These are phyloP conservation scores for Eilema griseolum DNA, from an alignment of 2,888 invertebrate genomes.

Conservation along the genomic window DNA sequence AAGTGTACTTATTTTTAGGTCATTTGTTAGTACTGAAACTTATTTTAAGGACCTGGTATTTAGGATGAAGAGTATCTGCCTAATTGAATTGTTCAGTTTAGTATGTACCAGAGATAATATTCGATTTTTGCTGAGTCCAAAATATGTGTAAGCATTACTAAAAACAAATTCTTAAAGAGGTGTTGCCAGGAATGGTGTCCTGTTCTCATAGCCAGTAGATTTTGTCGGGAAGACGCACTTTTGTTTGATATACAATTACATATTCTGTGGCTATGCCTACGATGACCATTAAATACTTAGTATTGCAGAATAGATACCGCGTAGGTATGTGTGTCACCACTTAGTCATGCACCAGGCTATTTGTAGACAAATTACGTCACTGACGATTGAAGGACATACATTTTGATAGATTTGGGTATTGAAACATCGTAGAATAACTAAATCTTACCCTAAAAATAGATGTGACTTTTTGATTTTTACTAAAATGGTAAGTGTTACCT, in stretches of 20 bases:
- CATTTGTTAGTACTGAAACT: no score
- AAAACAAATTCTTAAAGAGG: not conserved
- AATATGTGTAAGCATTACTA: not conserved
- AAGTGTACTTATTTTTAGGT: no score
- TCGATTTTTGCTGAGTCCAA: no score
- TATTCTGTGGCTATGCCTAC: not conserved
- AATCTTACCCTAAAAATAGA: not conserved
- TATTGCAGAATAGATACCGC: conserved; percentile 16
- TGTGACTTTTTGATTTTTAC: not conserved
- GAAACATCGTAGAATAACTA: not conserved
- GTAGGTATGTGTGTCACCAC: conserved; percentile 11
- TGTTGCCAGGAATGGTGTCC: not conserved
- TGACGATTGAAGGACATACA: not conserved
- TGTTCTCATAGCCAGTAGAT: not conserved
- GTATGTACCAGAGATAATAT: no score
- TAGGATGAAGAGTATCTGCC: no score
- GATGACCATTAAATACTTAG: conserved; percentile 12
- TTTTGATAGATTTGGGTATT: not conserved
- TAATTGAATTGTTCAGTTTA: no score
- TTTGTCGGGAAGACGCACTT: not conserved
- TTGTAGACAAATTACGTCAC: not conserved
- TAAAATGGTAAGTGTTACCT: no score
- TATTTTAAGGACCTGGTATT: no score
- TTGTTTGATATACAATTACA: not conserved
- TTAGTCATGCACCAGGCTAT: conserved; percentile 16